Conservation (phyloP, 2,888 invertebrate genomes). For the Strigamia maritima region DNA sequence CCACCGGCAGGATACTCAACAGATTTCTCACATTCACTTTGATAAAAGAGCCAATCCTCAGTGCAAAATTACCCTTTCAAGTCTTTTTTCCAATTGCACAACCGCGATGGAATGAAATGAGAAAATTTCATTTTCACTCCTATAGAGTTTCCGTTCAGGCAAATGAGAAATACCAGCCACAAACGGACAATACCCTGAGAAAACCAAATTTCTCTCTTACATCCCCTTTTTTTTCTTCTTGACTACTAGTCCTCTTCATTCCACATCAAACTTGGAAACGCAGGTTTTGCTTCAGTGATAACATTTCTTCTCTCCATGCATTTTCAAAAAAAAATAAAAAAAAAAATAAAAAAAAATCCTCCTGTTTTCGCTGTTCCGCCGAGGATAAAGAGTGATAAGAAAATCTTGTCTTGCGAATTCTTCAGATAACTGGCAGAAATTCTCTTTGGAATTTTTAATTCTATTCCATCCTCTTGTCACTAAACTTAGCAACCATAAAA, state of each 20-base stretch:
- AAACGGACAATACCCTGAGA: conserved; percentile 15
- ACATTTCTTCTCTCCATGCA: background rate
- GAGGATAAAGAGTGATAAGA: conserved; percentile 2
- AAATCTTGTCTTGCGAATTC: background rate
- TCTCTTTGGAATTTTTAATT: conserved; percentile 28
- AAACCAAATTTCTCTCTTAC: conserved; percentile 24
- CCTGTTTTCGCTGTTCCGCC: conserved; percentile 11
- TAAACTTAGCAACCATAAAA: background rate
- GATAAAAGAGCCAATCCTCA: conserved; percentile 17
- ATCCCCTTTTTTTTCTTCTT: background rate
- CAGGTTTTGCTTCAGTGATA: conserved; percentile 27
- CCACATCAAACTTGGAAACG: conserved; percentile 12
- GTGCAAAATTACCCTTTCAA: conserved; percentile 27
- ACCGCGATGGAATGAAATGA: conserved; percentile 27
- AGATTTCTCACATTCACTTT: conserved; percentile 28
- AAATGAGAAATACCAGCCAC: conserved; percentile 21
- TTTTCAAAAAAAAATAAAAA: background rate
- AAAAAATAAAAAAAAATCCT: background rate
- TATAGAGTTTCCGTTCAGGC: conserved; percentile 24
- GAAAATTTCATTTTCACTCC: conserved; percentile 28
- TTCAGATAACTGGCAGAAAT: conserved; percentile 18
- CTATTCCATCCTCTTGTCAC: background rate
- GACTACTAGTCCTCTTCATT: background rate
- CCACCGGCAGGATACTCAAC: conserved; percentile 23
- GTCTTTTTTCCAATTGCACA: conserved; percentile 21